These are phyloP conservation scores for Acleris sparsana DNA, from an alignment of 2,888 invertebrate genomes.

Conservation along the genomic window DNA sequence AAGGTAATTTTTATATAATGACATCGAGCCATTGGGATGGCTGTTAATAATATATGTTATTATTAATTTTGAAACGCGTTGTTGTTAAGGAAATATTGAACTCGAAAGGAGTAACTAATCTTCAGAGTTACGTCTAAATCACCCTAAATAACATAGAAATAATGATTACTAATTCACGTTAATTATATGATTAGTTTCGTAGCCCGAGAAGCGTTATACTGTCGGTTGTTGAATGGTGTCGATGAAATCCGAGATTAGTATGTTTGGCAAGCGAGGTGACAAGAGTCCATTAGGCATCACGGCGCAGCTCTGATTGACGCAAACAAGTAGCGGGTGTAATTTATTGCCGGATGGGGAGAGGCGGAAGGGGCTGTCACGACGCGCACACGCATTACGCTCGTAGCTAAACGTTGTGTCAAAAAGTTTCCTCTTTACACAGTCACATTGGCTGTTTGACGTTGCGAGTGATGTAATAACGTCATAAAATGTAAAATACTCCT, in stretches of 20 bases:
- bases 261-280: conserved; percentile 36
- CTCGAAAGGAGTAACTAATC: too few species aligned
- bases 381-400: conserved; percentile 20
- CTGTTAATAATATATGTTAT: too few species aligned
- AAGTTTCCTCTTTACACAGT: conserved; percentile 26
- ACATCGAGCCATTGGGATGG: too few species aligned
- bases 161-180: too few species aligned
- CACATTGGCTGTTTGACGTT: neutral
- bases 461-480: neutral
- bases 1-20: too few species aligned
- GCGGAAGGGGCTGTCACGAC: conserved; percentile 34
- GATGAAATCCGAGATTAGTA: conserved; percentile 30
- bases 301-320: conserved; percentile 59
- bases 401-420: conserved; percentile 26
- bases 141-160: too few species aligned
- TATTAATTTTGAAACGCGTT: too few species aligned
- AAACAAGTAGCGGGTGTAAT: conserved; percentile 60
- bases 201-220: neutral
- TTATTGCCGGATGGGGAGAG: conserved; percentile 59
- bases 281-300: conserved; percentile 51
- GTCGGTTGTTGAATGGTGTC: conserved; percentile 11
- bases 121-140: too few species aligned
- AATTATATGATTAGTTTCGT: too few species aligned
- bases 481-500: neutral
- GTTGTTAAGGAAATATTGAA: too few species aligned